phyloP scores from a whole-genome alignment of 2,113 vertebrate genomes.

The Psittacula cyanocephala region DNA sequence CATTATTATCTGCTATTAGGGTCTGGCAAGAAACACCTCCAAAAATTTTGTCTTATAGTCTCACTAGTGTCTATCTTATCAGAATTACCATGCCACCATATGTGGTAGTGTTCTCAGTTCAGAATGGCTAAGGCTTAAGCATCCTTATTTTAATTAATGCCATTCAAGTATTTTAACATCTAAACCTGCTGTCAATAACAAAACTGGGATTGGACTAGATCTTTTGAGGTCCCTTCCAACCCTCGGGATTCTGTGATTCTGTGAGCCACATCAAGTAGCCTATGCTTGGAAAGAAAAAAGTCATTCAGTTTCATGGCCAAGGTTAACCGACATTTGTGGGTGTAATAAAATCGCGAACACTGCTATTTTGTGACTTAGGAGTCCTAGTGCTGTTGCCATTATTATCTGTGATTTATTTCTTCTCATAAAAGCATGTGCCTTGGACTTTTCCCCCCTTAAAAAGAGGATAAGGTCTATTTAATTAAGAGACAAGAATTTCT shows the following conservation, averaged over 20 bases:
- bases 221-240: too few relatives aligned
- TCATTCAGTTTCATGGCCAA: constrained; percentile 24
- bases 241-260: too few relatives aligned
- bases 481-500: not conserved
- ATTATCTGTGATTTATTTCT: not conserved
- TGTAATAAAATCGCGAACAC: constrained; percentile 2
- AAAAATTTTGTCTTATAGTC: not conserved
- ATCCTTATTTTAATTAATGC: not conserved
- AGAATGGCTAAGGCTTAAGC: not conserved
- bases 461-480: constrained; percentile 11
- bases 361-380: constrained; percentile 21
- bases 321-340: constrained; percentile 10
- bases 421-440: not conserved
- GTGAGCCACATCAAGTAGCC: not conserved
- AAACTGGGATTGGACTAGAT: not conserved
- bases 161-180: not conserved
- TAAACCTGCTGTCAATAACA: constrained; percentile 3
- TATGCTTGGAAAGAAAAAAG: not conserved
- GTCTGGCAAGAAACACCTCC: not conserved
- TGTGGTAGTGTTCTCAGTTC: not conserved
- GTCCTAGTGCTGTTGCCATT: not conserved
- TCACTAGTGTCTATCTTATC: not conserved
- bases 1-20: not conserved
- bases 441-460: not conserved
- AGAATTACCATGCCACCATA: not conserved